Percentiles rank a stretch among this genome's conserved stretches.
Evolutionary conservation across 2,888 invertebrate species (phyloP).

Genomic region (Koerneria pararmatus): DNA sequence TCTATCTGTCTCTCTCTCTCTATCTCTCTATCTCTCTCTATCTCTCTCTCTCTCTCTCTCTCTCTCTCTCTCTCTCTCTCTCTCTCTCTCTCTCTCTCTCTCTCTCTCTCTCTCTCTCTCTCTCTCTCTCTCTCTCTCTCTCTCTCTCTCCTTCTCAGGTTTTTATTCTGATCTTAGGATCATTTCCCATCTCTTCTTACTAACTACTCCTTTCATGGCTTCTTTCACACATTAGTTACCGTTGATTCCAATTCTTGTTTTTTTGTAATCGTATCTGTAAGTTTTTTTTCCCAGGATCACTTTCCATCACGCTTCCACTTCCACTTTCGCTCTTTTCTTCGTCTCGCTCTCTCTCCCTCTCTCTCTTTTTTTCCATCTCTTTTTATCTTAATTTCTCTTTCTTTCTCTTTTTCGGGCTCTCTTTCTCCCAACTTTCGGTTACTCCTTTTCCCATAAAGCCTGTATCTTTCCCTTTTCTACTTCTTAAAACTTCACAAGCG

Average conservation of each 20-base stretch:
- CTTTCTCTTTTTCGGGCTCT: not conserved
- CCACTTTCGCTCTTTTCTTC: constrained; percentile 11
- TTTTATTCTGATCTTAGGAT: constrained; percentile 25
- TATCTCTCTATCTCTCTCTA: constrained; percentile 12
- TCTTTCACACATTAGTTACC: too few species aligned
- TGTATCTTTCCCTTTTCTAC: not conserved
- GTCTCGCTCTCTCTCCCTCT: constrained; percentile 14
- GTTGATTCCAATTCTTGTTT: too few species aligned
- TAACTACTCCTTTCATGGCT: constrained; percentile 13
- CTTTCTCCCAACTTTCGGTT: constrained; percentile 1
- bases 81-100: constrained; percentile 22
- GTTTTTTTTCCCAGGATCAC: too few species aligned
- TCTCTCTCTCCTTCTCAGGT: constrained; percentile 18
- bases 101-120: constrained; percentile 24
- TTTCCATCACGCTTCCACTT: constrained; percentile 5
- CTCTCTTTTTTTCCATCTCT: not conserved
- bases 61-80: constrained; percentile 16
- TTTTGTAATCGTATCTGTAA: too few species aligned
- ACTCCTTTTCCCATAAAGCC: not conserved
- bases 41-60: constrained; percentile 12
- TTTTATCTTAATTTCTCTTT: not conserved
- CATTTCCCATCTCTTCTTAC: constrained; percentile 18
- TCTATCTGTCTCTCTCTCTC: not conserved
- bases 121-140: constrained; percentile 23
- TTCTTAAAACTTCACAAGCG: constrained; percentile 1